A percentile compares a stretch with the other conserved stretches of the same genome.
phyloP scores from a whole-genome alignment of 2,888 invertebrate species.

The Plebejus argus region DNA sequence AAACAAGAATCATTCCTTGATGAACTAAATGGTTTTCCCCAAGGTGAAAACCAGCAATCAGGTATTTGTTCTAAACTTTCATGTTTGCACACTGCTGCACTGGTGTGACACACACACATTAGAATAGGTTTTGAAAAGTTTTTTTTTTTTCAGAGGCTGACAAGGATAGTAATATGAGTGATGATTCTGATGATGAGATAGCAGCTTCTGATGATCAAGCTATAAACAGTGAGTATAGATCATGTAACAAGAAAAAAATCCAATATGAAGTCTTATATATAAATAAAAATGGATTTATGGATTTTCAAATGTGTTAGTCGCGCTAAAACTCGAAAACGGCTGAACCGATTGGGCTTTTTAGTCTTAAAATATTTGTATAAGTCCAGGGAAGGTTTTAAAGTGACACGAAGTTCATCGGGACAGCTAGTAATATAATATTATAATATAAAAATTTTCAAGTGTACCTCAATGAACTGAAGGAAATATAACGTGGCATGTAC shows the following conservation, averaged over 20 bases:
- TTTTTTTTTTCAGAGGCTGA: conserved; percentile 46
- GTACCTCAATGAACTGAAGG: no score
- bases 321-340: no score
- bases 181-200: conserved; percentile 50
- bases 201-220: conserved; percentile 48
- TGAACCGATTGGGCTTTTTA: no score
- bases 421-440: neutral
- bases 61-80: conserved; percentile 46
- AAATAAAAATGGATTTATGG: no score
- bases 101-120: neutral
- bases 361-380: no score
- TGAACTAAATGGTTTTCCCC: conserved; percentile 48
- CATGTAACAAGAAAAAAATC: neutral
- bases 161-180: conserved; percentile 50
- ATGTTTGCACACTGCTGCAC: neutral
- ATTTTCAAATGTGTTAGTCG: no score
- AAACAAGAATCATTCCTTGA: conserved; percentile 55
- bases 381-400: no score
- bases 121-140: neutral
- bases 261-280: neutral
- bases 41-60: conserved; percentile 50
- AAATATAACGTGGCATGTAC: neutral
- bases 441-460: neutral
- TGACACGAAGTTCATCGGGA: no score
- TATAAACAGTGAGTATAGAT: conserved; percentile 51